Base-by-base conservation (phyloP, 2,888 invertebrate species). In the Rotaria sp. region DNA sequence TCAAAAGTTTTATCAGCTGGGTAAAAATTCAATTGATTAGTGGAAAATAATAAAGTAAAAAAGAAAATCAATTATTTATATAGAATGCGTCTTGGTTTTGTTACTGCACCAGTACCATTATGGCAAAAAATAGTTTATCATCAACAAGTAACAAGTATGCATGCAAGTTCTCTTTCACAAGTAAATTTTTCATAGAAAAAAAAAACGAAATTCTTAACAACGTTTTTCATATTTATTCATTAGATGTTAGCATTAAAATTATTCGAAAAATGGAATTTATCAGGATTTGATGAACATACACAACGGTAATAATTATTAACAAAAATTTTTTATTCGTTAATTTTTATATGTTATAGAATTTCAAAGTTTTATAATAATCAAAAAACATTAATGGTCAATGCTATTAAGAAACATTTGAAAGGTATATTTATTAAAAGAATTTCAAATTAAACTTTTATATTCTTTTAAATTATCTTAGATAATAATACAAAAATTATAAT, bases 1-100 rank as follows among this genome's bases (percentile, higher is more conserved):
- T 95, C 95, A 0, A 95, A 95, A 92, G 87, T 90, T 5, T 87
- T 91, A 30, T 90, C 90, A 3, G 89, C 90, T 38, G 91, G 91
- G 90, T 90, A 87, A 88, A 89, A 5, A 59, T 59, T 8, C 3
- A n/a, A 15, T 59, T 52, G 10, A 45, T 45, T 52, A 7, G 15
- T n/a, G 21, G 2, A 10, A 15, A 52, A 48, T 13, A 85, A 55
- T n/a, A 26, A 13, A 85, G 35, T 13, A 26, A 15, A 5, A 26
- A 30, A 45, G 30, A 0, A 30, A n/a, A 30, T n/a, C 2, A 50
- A 59, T 30, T 55, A 5, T n/a, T 50, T 30, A 87, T 88, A 13
- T 88, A 90, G 95, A 0, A 90, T 95, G 84, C 92, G 95, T 87
- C 90, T 94, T 0, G 95, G 94, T 26, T 94, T 94, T 92, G 92